These are phyloP conservation scores for Centruroides vittatus DNA, from an alignment of 1,140 invertebrate species.

Conservation along the genomic window DNA sequence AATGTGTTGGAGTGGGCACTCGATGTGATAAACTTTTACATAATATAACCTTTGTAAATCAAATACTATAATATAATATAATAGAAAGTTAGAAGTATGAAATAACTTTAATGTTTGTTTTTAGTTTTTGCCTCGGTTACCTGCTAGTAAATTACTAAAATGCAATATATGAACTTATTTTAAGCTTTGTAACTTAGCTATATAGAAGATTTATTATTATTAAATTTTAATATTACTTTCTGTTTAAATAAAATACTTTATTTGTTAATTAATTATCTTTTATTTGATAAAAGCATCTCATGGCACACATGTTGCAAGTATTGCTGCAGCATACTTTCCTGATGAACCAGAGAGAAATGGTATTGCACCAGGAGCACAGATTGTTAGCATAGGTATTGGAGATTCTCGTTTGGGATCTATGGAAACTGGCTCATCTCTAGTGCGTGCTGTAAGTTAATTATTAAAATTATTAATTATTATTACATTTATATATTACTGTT, in stretches of 20 bases:
- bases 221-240: background rate
- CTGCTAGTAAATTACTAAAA: background rate
- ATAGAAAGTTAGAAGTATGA: too few species aligned
- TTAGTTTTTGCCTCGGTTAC: too few species aligned
- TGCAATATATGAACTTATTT: background rate
- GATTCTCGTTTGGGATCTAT: slow-evolving; percentile 78
- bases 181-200: background rate
- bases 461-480: background rate
- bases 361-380: slow-evolving; percentile 89
- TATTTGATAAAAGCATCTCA: slow-evolving; percentile 55
- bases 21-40: too few species aligned
- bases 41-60: too few species aligned
- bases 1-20: too few species aligned
- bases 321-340: slow-evolving; percentile 83
- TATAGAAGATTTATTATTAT: background rate
- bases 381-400: slow-evolving; percentile 81
- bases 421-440: slow-evolving; percentile 88
- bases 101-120: too few species aligned
- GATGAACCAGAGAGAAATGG: slow-evolving; percentile 82
- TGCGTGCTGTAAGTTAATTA: slow-evolving; percentile 54
- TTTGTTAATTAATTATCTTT: slow-evolving; percentile 1
- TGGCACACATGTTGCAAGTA: slow-evolving; percentile 93
- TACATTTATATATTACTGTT: too few species aligned
- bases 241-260: background rate
- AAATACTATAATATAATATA: too few species aligned